Base-by-base conservation (phyloP, 2,888 invertebrate species). In the Synergus gifuensis region DNA sequence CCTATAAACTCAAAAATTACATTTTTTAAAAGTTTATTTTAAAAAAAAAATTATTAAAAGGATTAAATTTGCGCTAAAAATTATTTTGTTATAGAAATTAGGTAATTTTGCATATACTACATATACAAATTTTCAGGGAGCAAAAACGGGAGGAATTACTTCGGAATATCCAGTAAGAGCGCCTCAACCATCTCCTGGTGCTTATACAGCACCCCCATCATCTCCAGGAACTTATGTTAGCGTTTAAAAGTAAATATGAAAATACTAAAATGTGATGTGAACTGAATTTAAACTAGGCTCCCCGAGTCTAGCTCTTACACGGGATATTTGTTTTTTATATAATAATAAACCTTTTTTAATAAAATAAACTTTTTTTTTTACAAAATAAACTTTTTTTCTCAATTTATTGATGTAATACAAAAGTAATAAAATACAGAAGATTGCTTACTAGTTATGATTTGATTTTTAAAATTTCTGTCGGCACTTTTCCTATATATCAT, bases 121-220 rank as follows among this genome's bases (percentile, higher is more conserved):
- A 0, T 36, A 73, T 36, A 69, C 44, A 36, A 40, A 77, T 62
- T 42, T 80, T 14, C 77, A 96, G 95, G 94, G 95, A 81, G 93
- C 95, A n/a, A 96, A 96, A 90, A 94, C 96, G 0, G 96, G 97
- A 81, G 96, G 96, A 87, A 97, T 97, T 82, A 96, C 97, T 0
- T 95, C 97, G 82, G 97, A 97, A 3, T 97, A 97, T 93, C 96
- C 97, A 0, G 96, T 97, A 1, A 94, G 96, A 83, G 89, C 91
- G 36, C 90, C 92, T 4, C 92, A 92, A 81, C 90, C 92, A 16
- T 90, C 91, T 5, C 89, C 90, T 16, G 88, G 87, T 18, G 88
- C 90, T 9, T 89, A 90, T 78, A 89, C 44, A 4, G 90, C 92
- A 3, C 91, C 92, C 79, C 90, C 92, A 18, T 90, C 90, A 4